phyloP scores from a whole-genome alignment of 2,888 invertebrate species.

The Bedellia somnulentella region DNA sequence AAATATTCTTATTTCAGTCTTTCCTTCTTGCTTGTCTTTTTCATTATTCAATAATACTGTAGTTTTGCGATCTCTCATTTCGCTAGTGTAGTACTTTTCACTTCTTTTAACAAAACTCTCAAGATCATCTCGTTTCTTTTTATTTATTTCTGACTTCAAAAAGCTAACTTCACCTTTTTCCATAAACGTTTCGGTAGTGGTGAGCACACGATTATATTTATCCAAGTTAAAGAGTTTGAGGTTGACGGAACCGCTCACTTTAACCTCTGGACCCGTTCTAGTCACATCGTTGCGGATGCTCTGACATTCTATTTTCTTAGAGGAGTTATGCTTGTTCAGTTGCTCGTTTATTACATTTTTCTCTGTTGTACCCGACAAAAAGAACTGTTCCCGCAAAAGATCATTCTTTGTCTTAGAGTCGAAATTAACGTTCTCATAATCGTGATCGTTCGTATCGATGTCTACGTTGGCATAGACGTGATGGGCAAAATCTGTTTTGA shows the following conservation, averaged over 20 bases:
- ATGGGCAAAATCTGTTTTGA: conserved; percentile 44
- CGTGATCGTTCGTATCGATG: conserved; percentile 15
- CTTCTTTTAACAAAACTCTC: conserved; percentile 49
- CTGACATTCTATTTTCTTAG: conserved; percentile 45
- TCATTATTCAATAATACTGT: conserved; percentile 26
- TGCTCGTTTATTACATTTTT: conserved; percentile 37
- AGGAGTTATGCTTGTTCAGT: conserved; percentile 26
- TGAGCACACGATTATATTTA: conserved; percentile 40
- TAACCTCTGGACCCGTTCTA: conserved; percentile 33
- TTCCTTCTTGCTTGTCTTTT: conserved; percentile 16
- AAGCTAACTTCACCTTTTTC: conserved; percentile 40
- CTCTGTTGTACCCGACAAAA: conserved; percentile 20
- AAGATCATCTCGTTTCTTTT: conserved; percentile 29
- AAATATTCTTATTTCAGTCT: conserved; percentile 46
- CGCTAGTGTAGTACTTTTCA: conserved; percentile 43
- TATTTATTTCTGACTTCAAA: conserved; percentile 33
- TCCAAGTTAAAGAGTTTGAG: conserved; percentile 44
- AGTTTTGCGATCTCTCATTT: conserved; percentile 27
- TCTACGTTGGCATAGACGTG: conserved; percentile 42
- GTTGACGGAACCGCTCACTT: conserved; percentile 38
- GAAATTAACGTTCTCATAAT: conserved; percentile 15
- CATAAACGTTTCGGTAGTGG: conserved; percentile 41
- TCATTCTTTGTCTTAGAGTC: conserved; percentile 35
- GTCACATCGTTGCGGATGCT: conserved; percentile 43
- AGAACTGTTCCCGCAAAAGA: conserved; percentile 36